A percentile compares a stretch with the other conserved stretches of the same genome.
Conservation (phyloP, 1,140 invertebrate species). For the Sitodiplosis mosellana region DNA sequence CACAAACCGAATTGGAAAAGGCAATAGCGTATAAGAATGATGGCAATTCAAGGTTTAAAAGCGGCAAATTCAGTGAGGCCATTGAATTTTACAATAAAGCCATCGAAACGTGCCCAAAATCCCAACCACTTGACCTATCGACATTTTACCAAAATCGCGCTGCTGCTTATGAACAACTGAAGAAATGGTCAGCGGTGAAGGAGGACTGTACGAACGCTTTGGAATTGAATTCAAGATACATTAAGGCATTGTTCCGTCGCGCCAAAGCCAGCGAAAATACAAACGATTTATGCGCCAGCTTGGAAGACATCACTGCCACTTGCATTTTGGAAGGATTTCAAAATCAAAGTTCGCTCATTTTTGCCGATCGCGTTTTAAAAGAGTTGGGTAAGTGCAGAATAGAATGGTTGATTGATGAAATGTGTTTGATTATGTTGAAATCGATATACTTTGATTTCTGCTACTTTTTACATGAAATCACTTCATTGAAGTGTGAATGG, state of each 20-base stretch:
- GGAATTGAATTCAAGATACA: slow-evolving; percentile 69
- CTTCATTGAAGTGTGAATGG: too few relatives aligned
- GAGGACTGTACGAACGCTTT: slow-evolving; percentile 74
- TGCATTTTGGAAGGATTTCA: slow-evolving; percentile 80
- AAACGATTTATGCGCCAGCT: slow-evolving; percentile 53
- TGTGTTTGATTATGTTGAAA: neutral
- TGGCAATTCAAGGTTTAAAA: slow-evolving; percentile 77
- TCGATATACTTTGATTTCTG: neutral
- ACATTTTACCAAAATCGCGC: slow-evolving; percentile 93
- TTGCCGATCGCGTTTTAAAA: slow-evolving; percentile 75
- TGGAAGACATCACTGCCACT: slow-evolving; percentile 83
- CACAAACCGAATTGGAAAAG: slow-evolving; percentile 16
- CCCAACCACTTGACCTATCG: slow-evolving; percentile 54
- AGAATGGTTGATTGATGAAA: too few relatives aligned
- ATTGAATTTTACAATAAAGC: slow-evolving; percentile 75
- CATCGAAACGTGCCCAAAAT: slow-evolving; percentile 62
- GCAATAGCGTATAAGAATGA: slow-evolving; percentile 46
- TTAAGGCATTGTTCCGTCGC: slow-evolving; percentile 69
- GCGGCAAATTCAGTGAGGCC: slow-evolving; percentile 72
- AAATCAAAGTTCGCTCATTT: slow-evolving; percentile 53
- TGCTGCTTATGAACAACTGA: slow-evolving; percentile 82
- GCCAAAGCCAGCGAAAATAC: slow-evolving; percentile 66
- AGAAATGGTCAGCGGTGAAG: slow-evolving; percentile 68
- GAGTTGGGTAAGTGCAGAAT: slow-evolving; percentile 32
- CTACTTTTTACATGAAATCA: too few relatives aligned